These are phyloP conservation scores for Tribolium castaneum DNA, from an alignment of 1,140 invertebrate species.

Conservation along the genomic window DNA sequence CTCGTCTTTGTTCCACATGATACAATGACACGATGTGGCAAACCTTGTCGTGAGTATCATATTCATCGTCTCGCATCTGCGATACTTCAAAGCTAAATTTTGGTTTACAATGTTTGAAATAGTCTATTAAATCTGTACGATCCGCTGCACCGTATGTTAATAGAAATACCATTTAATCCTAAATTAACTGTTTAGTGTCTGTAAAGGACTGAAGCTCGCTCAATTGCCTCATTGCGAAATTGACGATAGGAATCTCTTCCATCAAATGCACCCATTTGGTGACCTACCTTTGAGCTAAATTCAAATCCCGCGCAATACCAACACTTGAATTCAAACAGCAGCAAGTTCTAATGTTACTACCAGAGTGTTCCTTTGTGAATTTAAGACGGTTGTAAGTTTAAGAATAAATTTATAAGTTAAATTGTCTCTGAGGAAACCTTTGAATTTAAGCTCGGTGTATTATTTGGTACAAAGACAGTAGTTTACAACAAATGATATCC, in stretches of 20 bases:
- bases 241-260: neutral
- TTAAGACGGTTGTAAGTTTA: neutral
- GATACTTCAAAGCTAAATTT: neutral
- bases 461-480: neutral
- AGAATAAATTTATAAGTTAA: neutral
- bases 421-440: neutral
- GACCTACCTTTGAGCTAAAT: neutral
- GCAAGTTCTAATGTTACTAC: neutral
- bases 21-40: neutral
- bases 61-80: neutral
- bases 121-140: neutral
- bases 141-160: neutral
- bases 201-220: too few species aligned
- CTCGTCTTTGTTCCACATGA: neutral
- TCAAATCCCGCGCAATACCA: neutral
- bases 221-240: neutral
- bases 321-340: neutral
- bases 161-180: neutral
- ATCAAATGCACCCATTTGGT: neutral
- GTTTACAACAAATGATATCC: neutral
- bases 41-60: neutral
- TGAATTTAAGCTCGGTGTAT: neutral
- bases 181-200: neutral
- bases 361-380: neutral
- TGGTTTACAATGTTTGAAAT: neutral